phyloP scores from a whole-genome alignment of 2,888 invertebrate genomes.

The Brachylomia viminalis region DNA sequence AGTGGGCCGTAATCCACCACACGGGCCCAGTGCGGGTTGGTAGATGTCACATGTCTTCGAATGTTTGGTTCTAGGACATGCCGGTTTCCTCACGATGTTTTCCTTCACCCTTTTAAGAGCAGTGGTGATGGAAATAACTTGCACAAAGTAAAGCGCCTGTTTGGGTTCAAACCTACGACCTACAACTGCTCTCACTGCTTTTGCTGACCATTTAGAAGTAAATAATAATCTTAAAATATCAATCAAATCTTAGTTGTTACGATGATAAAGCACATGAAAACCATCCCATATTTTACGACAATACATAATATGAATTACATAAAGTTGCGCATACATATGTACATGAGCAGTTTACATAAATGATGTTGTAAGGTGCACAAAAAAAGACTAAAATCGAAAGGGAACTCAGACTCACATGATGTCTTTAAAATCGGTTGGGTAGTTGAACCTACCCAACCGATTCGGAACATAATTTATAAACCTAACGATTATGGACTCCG shows the following conservation, averaged over 20 bases:
- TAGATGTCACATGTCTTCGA: too few relatives aligned
- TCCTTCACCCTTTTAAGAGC: too few relatives aligned
- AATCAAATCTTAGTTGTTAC: background rate
- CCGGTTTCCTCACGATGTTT: too few relatives aligned
- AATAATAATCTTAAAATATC: background rate
- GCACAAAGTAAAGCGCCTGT: too few relatives aligned
- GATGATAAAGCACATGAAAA: background rate
- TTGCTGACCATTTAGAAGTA: background rate
- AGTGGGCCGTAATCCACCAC: too few relatives aligned
- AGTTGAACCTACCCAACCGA: too few relatives aligned
- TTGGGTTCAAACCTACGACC: too few relatives aligned
- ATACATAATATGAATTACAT: background rate
- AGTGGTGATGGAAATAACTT: too few relatives aligned
- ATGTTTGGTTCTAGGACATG: too few relatives aligned
- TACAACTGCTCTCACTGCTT: too few relatives aligned
- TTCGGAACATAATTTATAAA: conserved; percentile 42
- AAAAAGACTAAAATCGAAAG: conserved; percentile 19
- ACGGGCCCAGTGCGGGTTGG: too few relatives aligned
- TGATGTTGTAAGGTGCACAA: background rate
- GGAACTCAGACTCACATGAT: conserved; percentile 6
- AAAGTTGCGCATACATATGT: background rate
- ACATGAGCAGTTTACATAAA: background rate
- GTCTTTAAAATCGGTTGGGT: conserved; percentile 30
- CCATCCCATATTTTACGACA: background rate
- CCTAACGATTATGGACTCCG: conserved; percentile 21